These are phyloP conservation scores for Pachydiplax longipennis DNA, from an alignment of 2,888 invertebrate genomes.

Conservation along the genomic window DNA sequence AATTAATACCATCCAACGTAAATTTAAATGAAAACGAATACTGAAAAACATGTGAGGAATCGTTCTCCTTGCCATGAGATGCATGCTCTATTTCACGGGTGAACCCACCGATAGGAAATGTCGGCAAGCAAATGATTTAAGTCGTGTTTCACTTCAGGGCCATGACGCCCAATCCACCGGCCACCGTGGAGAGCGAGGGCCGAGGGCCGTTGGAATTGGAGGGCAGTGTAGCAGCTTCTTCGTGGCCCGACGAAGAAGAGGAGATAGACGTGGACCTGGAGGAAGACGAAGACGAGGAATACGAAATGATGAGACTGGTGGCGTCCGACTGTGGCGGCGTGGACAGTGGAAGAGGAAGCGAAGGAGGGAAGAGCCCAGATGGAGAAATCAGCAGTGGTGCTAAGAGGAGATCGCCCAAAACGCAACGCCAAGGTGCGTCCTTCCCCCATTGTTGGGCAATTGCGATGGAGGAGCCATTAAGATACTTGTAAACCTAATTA, in stretches of 20 bases:
- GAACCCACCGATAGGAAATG: too few species aligned
- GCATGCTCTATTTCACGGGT: too few species aligned
- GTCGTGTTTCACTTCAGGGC: neutral
- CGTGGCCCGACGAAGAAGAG: constrained; percentile 50
- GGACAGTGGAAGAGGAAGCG: constrained; percentile 45
- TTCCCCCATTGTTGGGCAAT: too few species aligned
- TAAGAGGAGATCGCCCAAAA: constrained; percentile 22
- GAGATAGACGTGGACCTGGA: constrained; percentile 52
- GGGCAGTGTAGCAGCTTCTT: constrained; percentile 1
- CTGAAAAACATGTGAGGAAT: too few species aligned
- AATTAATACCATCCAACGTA: too few species aligned
- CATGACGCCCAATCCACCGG: constrained; percentile 25
- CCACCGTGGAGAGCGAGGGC: neutral
- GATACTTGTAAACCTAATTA: too few species aligned
- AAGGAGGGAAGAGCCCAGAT: constrained; percentile 45
- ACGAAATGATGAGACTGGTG: neutral
- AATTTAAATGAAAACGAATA: too few species aligned
- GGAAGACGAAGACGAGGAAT: constrained; percentile 42
- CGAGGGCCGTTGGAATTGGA: neutral
- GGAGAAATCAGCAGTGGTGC: neutral
- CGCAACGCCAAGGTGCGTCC: constrained; percentile 1
- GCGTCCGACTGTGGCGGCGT: constrained; percentile 20
- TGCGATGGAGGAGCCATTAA: too few species aligned
- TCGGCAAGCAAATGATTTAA: too few species aligned
- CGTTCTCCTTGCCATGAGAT: too few species aligned